Evolutionary conservation across 2,888 invertebrate genomes (phyloP), one percentile per base, ranked within the genome.

Genomic region (Nemotelus pantherinus): DNA sequence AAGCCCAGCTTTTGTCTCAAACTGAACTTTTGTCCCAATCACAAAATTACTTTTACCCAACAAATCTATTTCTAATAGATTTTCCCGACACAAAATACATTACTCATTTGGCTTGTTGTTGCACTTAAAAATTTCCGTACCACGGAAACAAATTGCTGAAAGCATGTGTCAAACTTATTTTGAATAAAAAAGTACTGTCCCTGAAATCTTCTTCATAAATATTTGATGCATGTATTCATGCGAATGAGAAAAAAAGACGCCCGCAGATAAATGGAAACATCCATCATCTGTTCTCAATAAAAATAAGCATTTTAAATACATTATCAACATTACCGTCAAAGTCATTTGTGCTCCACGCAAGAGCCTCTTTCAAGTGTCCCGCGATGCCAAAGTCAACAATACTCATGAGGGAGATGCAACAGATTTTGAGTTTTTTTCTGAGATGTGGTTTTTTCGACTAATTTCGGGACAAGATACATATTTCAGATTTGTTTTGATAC

Each of bases 241-340:
- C 10, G n/a, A 44, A 7, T 47, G 47, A 39, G 25, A 1, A 10
- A 60, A 71, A 71, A 57, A 58, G 44, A 47, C 68, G 53, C 68
- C 72, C 72, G 10, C 60, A 72, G 60, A 58, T 72, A 72, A 72
- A 72, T 72, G 60, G 60, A 72, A 72, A 60, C 60, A 72, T 72
- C 72, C 72, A 72, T 72, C 72, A 72, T 72, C 47, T 57, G 57
- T 9, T 25, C 58, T 10, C 60, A 72, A 72, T 72, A 72, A 72
- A 72, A 72, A 72, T 72, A 72, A 72, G 58, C 72, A 72, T 72
- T 72, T 47, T 25, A 58, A 47, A 55, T 58, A 47, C 72, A 53
- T 58, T 44, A 60, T 47, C 72, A 72, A 25, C 25, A 25, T 25
- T 25, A 25, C 25, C 25, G 25, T 25, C 25, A 25, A 25, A 25